Conservation (phyloP, 1,140 invertebrate genomes). For the Lordiphosa clarofinis region DNA sequence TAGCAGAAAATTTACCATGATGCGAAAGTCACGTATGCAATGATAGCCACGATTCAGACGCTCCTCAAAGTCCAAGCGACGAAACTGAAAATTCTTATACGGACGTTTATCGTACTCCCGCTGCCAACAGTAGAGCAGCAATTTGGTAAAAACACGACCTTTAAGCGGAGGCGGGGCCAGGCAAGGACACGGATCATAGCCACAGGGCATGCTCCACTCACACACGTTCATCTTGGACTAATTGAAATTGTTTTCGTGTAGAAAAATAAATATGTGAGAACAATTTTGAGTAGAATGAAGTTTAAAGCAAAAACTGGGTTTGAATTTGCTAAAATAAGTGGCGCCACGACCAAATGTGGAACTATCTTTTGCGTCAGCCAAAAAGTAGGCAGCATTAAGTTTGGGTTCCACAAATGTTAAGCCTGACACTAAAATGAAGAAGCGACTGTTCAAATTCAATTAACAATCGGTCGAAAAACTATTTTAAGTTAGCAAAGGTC, state of each 20-base stretch:
- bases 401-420: too few species aligned
- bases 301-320: background rate
- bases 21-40: constrained; percentile 41
- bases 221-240: constrained; percentile 33
- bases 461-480: too few species aligned
- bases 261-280: constrained; percentile 22
- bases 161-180: background rate
- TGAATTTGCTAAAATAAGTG: too few species aligned
- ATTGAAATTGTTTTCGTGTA: too few species aligned
- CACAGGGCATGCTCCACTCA: constrained; percentile 33
- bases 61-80: constrained; percentile 52
- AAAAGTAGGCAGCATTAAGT: too few species aligned
- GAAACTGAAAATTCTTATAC: constrained; percentile 52
- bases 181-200: constrained; percentile 7
- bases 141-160: constrained; percentile 26
- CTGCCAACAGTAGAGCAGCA: constrained; percentile 68
- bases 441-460: too few species aligned
- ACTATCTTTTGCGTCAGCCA: too few species aligned
- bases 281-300: background rate
- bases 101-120: constrained; percentile 71
- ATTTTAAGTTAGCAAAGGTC: too few species aligned
- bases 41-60: constrained; percentile 52
- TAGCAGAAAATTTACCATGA: constrained; percentile 51
- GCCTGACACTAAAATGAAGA: too few species aligned
- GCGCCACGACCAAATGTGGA: too few species aligned